These are phyloP conservation scores for Luscinia luscinia DNA, from an alignment of 2,797 vertebrate genomes.

Conservation along the genomic window DNA sequence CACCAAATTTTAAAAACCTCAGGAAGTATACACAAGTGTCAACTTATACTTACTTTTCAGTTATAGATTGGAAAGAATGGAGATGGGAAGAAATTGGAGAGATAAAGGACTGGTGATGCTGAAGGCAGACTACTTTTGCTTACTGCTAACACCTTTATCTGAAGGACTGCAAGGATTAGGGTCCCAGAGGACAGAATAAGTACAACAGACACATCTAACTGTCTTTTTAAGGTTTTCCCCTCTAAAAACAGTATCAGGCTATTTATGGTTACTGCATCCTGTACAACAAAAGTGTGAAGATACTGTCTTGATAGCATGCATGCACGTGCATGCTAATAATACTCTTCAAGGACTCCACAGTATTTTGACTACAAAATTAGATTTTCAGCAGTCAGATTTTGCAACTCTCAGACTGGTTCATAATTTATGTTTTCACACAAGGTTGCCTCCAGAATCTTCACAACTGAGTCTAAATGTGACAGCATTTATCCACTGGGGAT, in stretches of 20 bases:
- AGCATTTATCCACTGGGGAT: not conserved
- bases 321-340: accelerated
- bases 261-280: not conserved
- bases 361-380: not conserved
- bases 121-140: not conserved
- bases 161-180: not conserved
- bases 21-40: not conserved
- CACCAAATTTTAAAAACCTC: not conserved
- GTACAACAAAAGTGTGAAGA: not conserved
- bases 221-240: not conserved
- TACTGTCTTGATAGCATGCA: not conserved
- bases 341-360: not conserved
- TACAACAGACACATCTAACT: accelerated
- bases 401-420: not conserved
- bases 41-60: not conserved
- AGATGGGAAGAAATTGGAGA: not conserved
- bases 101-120: not conserved
- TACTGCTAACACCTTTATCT: not conserved
- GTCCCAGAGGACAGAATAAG: accelerated
- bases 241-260: not conserved
- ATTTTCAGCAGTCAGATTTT: not conserved
- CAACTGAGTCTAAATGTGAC: not conserved
- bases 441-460: not conserved
- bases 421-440: not conserved
- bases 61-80: not conserved